Percentiles rank a stretch among this genome's conserved stretches.
Evolutionary conservation across 2,113 vertebrate species (phyloP).

Genomic region (Larimichthys crocea): DNA sequence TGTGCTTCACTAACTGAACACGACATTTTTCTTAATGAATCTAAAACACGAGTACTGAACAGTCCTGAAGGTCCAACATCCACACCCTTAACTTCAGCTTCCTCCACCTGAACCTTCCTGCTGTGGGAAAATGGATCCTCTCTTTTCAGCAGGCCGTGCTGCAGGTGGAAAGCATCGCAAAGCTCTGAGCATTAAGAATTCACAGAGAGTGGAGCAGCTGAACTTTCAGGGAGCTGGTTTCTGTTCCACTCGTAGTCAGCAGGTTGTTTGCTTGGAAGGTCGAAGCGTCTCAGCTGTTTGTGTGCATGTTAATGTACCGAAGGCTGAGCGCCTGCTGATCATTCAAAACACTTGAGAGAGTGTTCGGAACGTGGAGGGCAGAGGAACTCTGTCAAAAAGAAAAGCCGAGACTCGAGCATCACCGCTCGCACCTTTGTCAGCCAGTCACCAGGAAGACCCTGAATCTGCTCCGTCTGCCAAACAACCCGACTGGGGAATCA

Average conservation of each 20-base stretch:
- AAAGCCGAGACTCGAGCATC: background rate
- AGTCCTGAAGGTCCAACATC: background rate
- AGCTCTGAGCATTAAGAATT: constrained; percentile 25
- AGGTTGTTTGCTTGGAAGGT: constrained; percentile 29
- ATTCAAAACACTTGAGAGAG: constrained; percentile 11
- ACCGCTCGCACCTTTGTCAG: background rate
- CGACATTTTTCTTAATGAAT: background rate
- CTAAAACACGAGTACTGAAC: background rate
- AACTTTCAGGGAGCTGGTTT: constrained; percentile 20
- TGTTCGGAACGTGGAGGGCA: constrained; percentile 3
- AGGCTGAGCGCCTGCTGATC: background rate
- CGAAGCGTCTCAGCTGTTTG: background rate
- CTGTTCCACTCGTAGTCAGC: constrained; percentile 1
- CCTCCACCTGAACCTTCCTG: constrained; percentile 20
- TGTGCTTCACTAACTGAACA: background rate
- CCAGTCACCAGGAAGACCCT: background rate
- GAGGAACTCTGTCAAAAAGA: background rate
- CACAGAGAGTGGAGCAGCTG: constrained; percentile 11
- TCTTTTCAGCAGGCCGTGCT: background rate
- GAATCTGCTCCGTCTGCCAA: constrained; percentile 23
- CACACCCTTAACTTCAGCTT: background rate
- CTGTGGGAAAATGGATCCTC: constrained; percentile 32
- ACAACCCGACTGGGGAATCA: constrained; percentile 25
- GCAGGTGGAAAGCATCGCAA: background rate
- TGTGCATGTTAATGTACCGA: constrained; percentile 26